Percentiles rank a stretch among this genome's conserved stretches.
Conservation (phyloP, 2,888 invertebrate genomes). For the Melikaiella ostensackeni region DNA sequence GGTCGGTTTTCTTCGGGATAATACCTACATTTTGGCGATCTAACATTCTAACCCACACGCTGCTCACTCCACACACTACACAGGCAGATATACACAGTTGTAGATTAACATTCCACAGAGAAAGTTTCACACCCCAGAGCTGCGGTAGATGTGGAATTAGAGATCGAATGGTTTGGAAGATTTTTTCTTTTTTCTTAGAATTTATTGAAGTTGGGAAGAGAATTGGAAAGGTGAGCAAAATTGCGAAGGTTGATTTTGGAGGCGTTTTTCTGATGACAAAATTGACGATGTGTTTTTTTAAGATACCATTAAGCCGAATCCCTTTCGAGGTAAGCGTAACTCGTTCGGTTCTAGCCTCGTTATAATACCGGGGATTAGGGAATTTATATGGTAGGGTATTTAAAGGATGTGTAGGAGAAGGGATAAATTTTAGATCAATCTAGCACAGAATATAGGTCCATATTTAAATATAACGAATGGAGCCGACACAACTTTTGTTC, state of each 20-base stretch:
- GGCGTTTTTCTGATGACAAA: no score
- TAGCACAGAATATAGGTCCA: no score
- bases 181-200: background rate
- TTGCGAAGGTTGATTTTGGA: background rate
- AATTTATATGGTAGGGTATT: no score
- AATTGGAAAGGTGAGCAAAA: background rate
- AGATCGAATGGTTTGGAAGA: background rate
- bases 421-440: no score
- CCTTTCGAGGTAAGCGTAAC: no score
- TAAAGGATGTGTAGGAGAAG: no score
- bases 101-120: constrained; percentile 35
- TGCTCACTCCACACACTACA: constrained; percentile 8
- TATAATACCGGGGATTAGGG: no score
- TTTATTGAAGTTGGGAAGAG: background rate
- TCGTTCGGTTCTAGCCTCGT: no score
- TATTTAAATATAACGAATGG: no score
- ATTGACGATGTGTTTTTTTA: no score
- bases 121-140: constrained; percentile 5
- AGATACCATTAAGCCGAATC: no score
- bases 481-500: no score
- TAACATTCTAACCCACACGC: constrained; percentile 29
- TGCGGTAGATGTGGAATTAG: background rate
- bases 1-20: constrained; percentile 43
- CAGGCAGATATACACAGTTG: background rate
- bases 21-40: constrained; percentile 48